These are phyloP conservation scores for Aphelenchoides besseyi DNA, from an alignment of 1,140 invertebrate genomes.

Conservation along the genomic window DNA sequence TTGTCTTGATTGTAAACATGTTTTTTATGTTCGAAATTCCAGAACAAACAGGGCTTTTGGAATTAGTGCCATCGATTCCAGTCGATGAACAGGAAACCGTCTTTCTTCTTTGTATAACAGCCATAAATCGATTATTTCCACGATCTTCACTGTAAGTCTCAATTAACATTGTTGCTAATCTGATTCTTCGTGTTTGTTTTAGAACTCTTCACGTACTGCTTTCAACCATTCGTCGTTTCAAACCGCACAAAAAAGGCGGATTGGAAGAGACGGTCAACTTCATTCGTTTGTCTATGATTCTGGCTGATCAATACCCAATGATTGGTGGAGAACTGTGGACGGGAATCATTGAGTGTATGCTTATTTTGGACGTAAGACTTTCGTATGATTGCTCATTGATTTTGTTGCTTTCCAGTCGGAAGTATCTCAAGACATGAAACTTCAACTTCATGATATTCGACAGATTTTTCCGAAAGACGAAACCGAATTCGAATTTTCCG, in stretches of 20 bases:
- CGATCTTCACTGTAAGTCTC: not conserved
- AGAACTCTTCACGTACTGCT: not conserved
- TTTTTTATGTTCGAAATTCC: not conserved
- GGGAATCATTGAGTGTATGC: not conserved
- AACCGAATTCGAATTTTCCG: too few relatives aligned
- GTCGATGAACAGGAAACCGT: not conserved
- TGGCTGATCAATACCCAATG: not conserved
- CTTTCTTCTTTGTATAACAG: not conserved
- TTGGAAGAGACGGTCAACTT: not conserved
- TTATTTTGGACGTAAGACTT: not conserved
- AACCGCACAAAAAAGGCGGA: not conserved
- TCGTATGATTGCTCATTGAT: not conserved
- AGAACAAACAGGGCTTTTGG: not conserved
- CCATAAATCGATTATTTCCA: not conserved
- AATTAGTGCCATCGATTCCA: not conserved
- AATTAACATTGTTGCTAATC: not conserved
- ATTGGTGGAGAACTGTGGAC: not conserved
- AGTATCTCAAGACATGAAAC: not conserved
- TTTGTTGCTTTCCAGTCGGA: not conserved
- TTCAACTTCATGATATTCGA: not conserved
- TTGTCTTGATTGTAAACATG: not conserved
- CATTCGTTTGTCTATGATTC: not conserved
- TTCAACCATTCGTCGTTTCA: not conserved
- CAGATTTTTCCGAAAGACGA: slow-evolving; percentile 7
- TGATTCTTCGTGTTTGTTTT: not conserved